Evolutionary conservation across 2,888 invertebrate species (phyloP).

Genomic region (Phyllotreta cruciferae): DNA sequence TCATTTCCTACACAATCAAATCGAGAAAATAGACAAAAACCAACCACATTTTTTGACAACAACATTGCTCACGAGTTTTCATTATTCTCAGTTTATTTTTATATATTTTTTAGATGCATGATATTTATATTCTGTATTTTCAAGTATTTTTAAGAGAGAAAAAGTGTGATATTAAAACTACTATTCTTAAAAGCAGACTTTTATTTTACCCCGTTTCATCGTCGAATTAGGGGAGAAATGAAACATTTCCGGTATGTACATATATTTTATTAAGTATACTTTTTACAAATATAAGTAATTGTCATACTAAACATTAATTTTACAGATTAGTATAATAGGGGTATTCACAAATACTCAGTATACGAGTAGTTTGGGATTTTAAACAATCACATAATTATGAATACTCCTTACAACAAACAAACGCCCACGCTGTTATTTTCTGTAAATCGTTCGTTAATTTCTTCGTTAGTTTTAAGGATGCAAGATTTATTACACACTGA

Average conservation of each 20-base stretch:
- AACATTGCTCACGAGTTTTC: slow-evolving; percentile 27
- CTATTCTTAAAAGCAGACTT: slow-evolving; percentile 21
- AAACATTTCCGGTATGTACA: neutral
- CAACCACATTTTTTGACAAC: slow-evolving; percentile 13
- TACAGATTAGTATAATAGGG: slow-evolving; percentile 11
- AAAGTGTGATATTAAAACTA: slow-evolving; percentile 30
- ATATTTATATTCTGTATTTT: slow-evolving; percentile 29
- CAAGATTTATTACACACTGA: too few relatives aligned
- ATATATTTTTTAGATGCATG: slow-evolving; percentile 27
- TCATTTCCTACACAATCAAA: slow-evolving; percentile 8
- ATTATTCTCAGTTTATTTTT: slow-evolving; percentile 28
- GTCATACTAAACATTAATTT: slow-evolving; percentile 12
- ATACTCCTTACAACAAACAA: neutral
- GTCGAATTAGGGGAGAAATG: neutral
- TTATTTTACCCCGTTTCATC: neutral
- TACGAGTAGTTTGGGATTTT: too few relatives aligned
- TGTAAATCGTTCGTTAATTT: slow-evolving; percentile 9
- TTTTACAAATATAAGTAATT: slow-evolving; percentile 14
- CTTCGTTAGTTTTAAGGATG: neutral
- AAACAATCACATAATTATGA: too few relatives aligned
- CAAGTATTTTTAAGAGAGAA: slow-evolving; percentile 28
- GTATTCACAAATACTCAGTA: neutral
- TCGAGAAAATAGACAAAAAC: slow-evolving; percentile 17
- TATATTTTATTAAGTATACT: slow-evolving; percentile 10
- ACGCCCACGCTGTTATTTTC: slow-evolving; percentile 1